Base-by-base conservation (phyloP, 1,140 invertebrate species). In the Hetaerina americana region DNA sequence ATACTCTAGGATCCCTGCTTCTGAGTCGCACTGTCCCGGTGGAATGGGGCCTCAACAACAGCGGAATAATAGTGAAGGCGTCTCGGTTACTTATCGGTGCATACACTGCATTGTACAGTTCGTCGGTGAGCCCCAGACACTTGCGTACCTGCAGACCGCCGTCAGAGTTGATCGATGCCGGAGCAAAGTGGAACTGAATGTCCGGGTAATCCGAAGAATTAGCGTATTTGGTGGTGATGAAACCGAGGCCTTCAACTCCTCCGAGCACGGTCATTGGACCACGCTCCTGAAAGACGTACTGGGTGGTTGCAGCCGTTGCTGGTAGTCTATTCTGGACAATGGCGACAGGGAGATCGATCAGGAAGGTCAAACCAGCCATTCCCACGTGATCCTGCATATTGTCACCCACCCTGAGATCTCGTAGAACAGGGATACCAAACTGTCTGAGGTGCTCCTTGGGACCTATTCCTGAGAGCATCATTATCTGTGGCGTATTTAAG, bases 401-500 rank as follows among this genome's bases (percentile, higher is more conserved):
- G 75, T 91, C 85, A 0, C 91, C 91, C 1, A 87, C 85, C 0
- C 84, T 72, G 24, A 78, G 81, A 79, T 95, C 87, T 76, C 87
- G 87, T 0, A 93, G 73, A 0, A 92, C 86, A 8, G 85, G 85
- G 40, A 95, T 91, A 5, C 88, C 87, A 22, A 91, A 79, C 40
- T 89, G 80, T 66, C 82, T 79, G 8, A 96, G 81, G 74, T 96
- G 92, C 5, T 89, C 83, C 29, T 82, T 83, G 0, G 93, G 93
- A 0, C 94, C 94, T 66, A 96, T 85, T 0, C 94, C 94, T 0
- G 92, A 95, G 0, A 96, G 77, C 92, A 96, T 94, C 69, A 96
- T 79, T 28, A 96, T 78, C 74, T 94, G 92, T 0, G 93, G 89
- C 24, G 86, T 88, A 70, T 92, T 92, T 5, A 95, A 90, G 0